A percentile compares a stretch with the other conserved stretches of the same genome.
These are phyloP conservation scores for Lampris megalopsis DNA, from an alignment of 2,113 vertebrate species.

Conservation along the genomic window DNA sequence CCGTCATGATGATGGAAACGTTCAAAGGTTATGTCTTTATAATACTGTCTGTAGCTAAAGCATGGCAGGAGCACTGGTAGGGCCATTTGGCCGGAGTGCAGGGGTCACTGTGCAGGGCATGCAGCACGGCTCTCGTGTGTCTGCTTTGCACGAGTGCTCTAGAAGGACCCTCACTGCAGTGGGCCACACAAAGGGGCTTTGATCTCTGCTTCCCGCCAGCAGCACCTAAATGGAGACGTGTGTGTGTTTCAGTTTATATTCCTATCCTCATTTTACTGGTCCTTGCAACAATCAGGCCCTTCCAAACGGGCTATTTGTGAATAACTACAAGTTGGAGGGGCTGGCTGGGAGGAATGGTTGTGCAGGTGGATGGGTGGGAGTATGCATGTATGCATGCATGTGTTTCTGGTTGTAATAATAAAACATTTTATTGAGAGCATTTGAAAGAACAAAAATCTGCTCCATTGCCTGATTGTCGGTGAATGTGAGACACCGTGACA, in stretches of 20 bases:
- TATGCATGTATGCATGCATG: slow-evolving; percentile 7
- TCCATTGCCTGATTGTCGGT: slow-evolving; percentile 59
- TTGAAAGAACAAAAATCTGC: slow-evolving; percentile 36
- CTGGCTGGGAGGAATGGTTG: slow-evolving; percentile 19
- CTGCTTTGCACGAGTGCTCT: slow-evolving; percentile 56
- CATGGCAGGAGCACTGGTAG: too few species aligned
- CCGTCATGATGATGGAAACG: too few species aligned
- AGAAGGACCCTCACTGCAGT: slow-evolving; percentile 59
- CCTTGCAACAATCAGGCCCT: slow-evolving; percentile 32
- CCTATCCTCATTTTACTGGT: slow-evolving; percentile 54
- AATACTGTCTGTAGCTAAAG: too few species aligned
- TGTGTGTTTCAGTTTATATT: slow-evolving; percentile 63
- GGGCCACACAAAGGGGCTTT: slow-evolving; percentile 78
- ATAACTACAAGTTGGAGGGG: slow-evolving; percentile 36
- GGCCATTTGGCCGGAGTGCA: too few species aligned
- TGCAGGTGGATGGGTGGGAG: slow-evolving; percentile 2
- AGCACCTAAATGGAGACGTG: slow-evolving; percentile 70
- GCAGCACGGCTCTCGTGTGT: slow-evolving; percentile 74
- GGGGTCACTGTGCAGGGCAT: not conserved
- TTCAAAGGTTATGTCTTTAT: too few species aligned
- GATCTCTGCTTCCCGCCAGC: slow-evolving; percentile 70
- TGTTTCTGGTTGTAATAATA: slow-evolving; percentile 52
- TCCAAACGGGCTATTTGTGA: slow-evolving; percentile 15
- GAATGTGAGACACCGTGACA: slow-evolving; percentile 75
- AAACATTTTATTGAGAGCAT: slow-evolving; percentile 75